Conservation (phyloP, 2,113 vertebrate genomes). For the Salminus brasiliensis region DNA sequence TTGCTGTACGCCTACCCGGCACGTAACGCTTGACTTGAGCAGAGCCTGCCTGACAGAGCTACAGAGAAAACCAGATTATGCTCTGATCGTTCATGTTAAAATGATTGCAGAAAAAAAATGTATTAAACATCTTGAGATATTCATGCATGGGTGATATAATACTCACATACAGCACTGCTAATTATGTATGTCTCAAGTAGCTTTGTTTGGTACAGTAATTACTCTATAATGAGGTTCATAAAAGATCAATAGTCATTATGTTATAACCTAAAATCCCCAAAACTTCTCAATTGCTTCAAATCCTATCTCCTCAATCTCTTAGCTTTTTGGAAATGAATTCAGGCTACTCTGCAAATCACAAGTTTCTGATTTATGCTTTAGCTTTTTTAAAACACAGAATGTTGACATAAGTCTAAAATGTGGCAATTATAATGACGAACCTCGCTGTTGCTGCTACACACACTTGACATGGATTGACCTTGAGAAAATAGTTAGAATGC, state of each 20-base stretch:
- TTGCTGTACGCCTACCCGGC: constrained; percentile 27
- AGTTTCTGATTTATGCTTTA: no score
- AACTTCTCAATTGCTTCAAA: no score
- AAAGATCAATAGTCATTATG: no score
- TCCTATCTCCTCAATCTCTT: no score
- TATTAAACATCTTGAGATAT: not conserved
- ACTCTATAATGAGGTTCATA: no score
- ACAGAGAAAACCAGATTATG: not conserved
- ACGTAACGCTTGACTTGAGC: not conserved
- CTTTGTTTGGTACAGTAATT: no score
- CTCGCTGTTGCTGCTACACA: not conserved
- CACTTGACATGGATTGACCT: not conserved
- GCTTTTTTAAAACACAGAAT: not conserved
- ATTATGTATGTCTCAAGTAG: no score
- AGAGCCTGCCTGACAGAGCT: not conserved
- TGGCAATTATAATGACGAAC: not conserved
- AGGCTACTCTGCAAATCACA: no score
- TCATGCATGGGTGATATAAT: no score
- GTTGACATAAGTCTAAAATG: not conserved
- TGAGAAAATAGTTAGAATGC: not conserved
- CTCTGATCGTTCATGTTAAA: not conserved
- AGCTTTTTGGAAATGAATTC: no score
- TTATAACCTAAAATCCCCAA: no score
- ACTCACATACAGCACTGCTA: no score
- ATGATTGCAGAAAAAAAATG: not conserved